These are phyloP conservation scores for Heterocephalus glaber DNA, from an alignment of 2,113 vertebrate species.

Conservation along the genomic window DNA sequence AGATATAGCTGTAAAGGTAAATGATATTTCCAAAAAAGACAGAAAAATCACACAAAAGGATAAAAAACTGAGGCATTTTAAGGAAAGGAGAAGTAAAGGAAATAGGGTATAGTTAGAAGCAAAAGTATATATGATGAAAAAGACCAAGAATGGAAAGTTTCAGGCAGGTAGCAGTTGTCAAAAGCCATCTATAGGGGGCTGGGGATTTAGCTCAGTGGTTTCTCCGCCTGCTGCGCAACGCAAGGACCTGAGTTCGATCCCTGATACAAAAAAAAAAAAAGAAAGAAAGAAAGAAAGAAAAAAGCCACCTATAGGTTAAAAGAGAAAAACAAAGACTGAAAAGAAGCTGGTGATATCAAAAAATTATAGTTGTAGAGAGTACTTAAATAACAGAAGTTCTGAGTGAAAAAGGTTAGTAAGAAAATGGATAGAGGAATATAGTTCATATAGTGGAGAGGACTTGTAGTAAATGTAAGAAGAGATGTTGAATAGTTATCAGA, in stretches of 20 bases:
- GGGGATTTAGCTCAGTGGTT: too few species aligned
- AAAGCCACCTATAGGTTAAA: background rate
- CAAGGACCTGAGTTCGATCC: too few species aligned
- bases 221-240: too few species aligned
- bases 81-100: background rate
- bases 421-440: background rate
- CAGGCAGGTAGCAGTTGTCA: background rate
- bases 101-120: background rate
- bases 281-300: too few species aligned
- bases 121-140: background rate
- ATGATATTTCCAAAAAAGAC: background rate
- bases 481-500: background rate
- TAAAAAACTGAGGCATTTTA: constrained; percentile 6
- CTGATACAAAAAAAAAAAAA: too few species aligned
- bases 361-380: background rate
- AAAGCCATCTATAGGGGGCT: too few species aligned
- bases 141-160: constrained; percentile 16
- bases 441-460: background rate
- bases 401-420: background rate
- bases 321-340: constrained; percentile 37
- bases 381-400: background rate
- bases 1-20: constrained; percentile 27
- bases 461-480: background rate
- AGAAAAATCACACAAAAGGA: background rate
- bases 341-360: background rate